Evolutionary conservation across 2,888 invertebrate genomes (phyloP), one percentile per base, ranked within the genome.

Genomic region (Podotricha telesiphe): DNA sequence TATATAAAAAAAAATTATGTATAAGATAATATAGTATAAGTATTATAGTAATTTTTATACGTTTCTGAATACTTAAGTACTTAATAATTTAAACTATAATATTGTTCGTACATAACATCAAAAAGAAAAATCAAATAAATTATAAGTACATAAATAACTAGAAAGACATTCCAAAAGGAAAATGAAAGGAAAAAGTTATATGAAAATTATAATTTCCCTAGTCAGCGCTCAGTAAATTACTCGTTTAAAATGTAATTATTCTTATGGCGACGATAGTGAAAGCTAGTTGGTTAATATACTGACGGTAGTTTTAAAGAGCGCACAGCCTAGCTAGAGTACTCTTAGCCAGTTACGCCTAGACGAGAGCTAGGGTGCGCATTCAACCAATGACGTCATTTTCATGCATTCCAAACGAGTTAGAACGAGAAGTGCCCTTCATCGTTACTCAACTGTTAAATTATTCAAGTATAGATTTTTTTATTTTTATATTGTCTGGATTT

Each of bases 361-460:
- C 65, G 75, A 77, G 77, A 77, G 76, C 72, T 71, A 70, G 89
- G 89, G 89, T 86, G 89, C 83, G 88, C 86, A 87, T 85, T 83
- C 85, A 82, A 86, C 89, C 90, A 89, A 88, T 90, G 88, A 86
- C 86, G 87, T 86, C 86, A 87, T 77, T 78, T 77, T 77, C 66
- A 61, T 69, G 53, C 67, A 63, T 68, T 76, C 80, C 77, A 73
- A 71, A 70, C 73, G 68, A 73, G 74, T 74, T 70, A 70, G 70
- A 70, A 70, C 61, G 58, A 68, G 50, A 55, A 69, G 72, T 20
- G 62, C 68, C 53, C 70, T 73, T 65, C 70, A 70, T 53, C 65
- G 51, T 72, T 37, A 47, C 67, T 72, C 68, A 67, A 61, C 68
- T 68, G 68, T 68, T 71, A 71, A 69, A 71, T 71, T 69, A 71